A percentile compares a stretch with the other conserved stretches of the same genome.
Conservation (phyloP, 2,888 invertebrate species). For the Sinelater perroti region DNA sequence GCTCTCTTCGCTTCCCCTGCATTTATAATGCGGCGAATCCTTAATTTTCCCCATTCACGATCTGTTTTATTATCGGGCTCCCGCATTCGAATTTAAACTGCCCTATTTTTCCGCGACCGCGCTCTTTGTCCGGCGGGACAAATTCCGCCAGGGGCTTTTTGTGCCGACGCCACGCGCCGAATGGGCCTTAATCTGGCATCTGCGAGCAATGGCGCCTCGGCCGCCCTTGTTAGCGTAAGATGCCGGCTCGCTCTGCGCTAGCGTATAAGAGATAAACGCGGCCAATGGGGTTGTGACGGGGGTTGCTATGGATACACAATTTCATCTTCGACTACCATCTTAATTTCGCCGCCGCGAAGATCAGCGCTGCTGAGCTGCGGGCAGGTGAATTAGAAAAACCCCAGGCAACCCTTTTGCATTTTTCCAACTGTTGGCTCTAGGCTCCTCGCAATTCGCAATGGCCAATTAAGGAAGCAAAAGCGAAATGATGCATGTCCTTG, state of each 20-base stretch:
- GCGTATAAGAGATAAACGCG: constrained; percentile 41
- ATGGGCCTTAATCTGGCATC: constrained; percentile 35
- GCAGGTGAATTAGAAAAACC: constrained; percentile 11
- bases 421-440: no score
- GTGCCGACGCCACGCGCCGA: no score
- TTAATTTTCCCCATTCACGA: constrained; percentile 19
- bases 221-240: constrained; percentile 26
- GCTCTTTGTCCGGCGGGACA: not conserved
- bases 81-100: constrained; percentile 3
- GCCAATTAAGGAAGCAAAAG: no score
- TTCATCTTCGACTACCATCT: constrained; percentile 45
- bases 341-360: constrained; percentile 34
- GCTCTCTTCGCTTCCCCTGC: constrained; percentile 41
- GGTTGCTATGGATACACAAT: constrained; percentile 55
- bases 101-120: not conserved
- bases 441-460: no score
- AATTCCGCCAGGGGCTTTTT: not conserved
- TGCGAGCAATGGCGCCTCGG: constrained; percentile 38
- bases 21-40: constrained; percentile 41
- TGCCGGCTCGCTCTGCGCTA: constrained; percentile 33
- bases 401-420: no score
- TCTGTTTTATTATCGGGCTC: constrained; percentile 22
- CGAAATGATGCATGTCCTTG: no score
- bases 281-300: constrained; percentile 54
- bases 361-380: constrained; percentile 21